Percentiles rank a stretch among this genome's conserved stretches.
Conservation (phyloP, 1,140 invertebrate species). For the Fopius arisanus region DNA sequence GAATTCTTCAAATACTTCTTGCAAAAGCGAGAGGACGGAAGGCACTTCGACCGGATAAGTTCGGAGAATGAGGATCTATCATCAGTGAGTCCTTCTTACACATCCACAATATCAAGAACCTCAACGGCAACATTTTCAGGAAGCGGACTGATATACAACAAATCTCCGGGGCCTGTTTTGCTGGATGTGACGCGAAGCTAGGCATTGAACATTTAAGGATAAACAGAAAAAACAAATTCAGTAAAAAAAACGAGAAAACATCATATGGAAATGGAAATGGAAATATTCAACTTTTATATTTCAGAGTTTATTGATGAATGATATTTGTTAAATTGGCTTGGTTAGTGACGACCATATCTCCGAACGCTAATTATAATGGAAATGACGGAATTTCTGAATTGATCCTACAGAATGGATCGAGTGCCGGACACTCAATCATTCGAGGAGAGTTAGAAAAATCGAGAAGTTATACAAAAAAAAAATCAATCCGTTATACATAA, state of each 20-base stretch:
- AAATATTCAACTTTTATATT: constrained; percentile 48
- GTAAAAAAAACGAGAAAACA: not conserved
- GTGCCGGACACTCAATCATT: constrained; percentile 49
- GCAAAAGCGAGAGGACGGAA: constrained; percentile 42
- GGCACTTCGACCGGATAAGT: not conserved
- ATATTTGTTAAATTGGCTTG: constrained; percentile 48
- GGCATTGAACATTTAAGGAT: constrained; percentile 32
- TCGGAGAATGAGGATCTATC: constrained; percentile 36
- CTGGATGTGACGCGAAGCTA: constrained; percentile 60
- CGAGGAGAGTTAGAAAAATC: constrained; percentile 6
- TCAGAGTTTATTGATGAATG: constrained; percentile 51
- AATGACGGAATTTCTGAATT: not conserved
- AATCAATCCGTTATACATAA: not conserved
- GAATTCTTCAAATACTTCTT: constrained; percentile 79
- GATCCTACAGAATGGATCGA: constrained; percentile 37
- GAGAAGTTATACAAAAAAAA: not conserved
- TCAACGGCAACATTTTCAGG: constrained; percentile 54
- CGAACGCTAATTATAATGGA: constrained; percentile 18
- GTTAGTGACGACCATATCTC: constrained; percentile 9
- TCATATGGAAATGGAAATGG: not conserved
- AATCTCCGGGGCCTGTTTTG: constrained; percentile 52
- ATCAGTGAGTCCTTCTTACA: constrained; percentile 34
- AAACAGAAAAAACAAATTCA: constrained; percentile 2
- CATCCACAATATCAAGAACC: constrained; percentile 29
- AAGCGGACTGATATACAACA: constrained; percentile 58